Evolutionary conservation across 2,888 invertebrate species (phyloP).

Genomic region (Argynnis bischoffii): DNA sequence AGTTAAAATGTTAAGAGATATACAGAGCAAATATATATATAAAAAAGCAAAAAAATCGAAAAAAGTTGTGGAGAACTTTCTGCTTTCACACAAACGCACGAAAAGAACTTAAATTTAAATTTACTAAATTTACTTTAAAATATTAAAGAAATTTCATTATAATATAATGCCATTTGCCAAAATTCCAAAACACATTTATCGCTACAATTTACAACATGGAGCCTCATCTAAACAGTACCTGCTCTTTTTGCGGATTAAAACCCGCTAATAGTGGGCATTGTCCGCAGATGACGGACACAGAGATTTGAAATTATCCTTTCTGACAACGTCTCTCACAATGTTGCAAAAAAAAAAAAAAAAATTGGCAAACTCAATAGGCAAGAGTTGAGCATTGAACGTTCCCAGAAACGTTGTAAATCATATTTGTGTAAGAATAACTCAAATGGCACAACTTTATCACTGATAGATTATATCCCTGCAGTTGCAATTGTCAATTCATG

Average conservation of each 20-base stretch:
- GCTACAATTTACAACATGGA: constrained; percentile 44
- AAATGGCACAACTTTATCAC: constrained; percentile 53
- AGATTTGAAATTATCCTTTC: constrained; percentile 56
- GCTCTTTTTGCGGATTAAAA: constrained; percentile 78
- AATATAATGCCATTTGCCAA: not conserved
- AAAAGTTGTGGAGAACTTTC: too few relatives aligned
- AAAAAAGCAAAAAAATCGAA: too few relatives aligned
- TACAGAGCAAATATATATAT: too few relatives aligned
- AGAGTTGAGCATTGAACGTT: constrained; percentile 68
- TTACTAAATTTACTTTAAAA: too few relatives aligned
- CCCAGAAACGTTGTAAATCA: constrained; percentile 66
- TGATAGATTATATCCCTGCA: constrained; percentile 36
- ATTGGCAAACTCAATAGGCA: constrained; percentile 60
- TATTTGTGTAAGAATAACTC: constrained; percentile 62
- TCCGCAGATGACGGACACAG: constrained; percentile 69
- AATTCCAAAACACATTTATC: constrained; percentile 9
- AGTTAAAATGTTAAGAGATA: too few relatives aligned
- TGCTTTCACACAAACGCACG: not conserved
- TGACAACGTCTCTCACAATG: constrained; percentile 41
- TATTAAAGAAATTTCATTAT: too few relatives aligned
- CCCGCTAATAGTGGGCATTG: constrained; percentile 81
- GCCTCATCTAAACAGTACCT: constrained; percentile 57
- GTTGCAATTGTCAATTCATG: constrained; percentile 44
- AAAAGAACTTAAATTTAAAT: not conserved
- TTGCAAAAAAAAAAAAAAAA: constrained; percentile 50